Evolutionary conservation across 2,888 invertebrate species (phyloP).

Genomic region (Cataglyphis livida): DNA sequence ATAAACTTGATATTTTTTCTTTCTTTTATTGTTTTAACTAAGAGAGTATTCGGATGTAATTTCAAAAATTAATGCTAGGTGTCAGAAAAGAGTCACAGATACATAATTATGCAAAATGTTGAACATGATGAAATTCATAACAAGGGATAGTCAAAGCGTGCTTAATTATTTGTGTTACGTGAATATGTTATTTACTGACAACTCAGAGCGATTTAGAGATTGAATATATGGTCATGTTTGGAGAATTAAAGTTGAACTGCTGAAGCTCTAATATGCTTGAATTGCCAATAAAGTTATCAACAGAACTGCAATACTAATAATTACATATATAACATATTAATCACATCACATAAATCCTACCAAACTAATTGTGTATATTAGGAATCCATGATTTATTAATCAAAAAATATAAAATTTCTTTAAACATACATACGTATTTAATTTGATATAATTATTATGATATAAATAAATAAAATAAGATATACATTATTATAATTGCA

Average conservation of each 20-base stretch:
- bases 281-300: constrained; percentile 10
- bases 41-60: neutral
- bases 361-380: neutral
- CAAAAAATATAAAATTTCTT: neutral
- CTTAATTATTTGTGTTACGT: constrained; percentile 26
- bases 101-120: neutral
- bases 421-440: neutral
- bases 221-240: neutral
- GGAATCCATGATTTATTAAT: neutral
- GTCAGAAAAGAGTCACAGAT: neutral
- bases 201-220: neutral
- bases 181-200: neutral
- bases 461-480: neutral
- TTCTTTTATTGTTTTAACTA: neutral
- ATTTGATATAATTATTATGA: neutral
- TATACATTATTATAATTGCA: neutral
- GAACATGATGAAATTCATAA: neutral
- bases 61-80: neutral
- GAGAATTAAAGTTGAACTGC: constrained; percentile 8
- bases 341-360: constrained; percentile 21
- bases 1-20: neutral
- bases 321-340: constrained; percentile 17
- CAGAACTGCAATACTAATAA: constrained; percentile 31
- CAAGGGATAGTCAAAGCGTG: constrained; percentile 7
- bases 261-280: constrained; percentile 19